Conservation (phyloP, 2,888 invertebrate genomes). For the Stenodema calcarata region DNA sequence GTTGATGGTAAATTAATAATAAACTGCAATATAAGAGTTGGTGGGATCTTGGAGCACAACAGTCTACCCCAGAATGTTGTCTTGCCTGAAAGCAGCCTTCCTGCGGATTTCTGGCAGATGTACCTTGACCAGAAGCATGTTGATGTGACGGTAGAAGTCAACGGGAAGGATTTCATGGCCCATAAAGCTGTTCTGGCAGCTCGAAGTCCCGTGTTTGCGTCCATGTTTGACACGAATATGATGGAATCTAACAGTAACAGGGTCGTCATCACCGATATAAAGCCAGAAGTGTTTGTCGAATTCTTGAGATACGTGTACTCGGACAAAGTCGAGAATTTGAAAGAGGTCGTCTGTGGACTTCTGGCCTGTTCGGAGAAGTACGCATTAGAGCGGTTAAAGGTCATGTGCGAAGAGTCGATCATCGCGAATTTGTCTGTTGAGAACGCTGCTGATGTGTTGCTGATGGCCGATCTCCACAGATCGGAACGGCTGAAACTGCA, state of each 20-base stretch:
- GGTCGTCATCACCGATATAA: not conserved
- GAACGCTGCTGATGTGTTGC: not conserved
- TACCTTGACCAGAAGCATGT: not conserved
- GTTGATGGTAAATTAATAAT: not conserved
- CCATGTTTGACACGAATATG: conserved; percentile 14
- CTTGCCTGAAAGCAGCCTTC: not conserved
- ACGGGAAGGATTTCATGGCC: not conserved
- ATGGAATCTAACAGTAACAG: not conserved
- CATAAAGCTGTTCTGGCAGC: not conserved
- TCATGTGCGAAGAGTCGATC: conserved; percentile 2
- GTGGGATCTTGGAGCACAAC: not conserved
- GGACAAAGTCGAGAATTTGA: not conserved
- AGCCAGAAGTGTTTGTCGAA: not conserved
- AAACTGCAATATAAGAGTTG: not conserved
- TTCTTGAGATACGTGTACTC: conserved; percentile 2
- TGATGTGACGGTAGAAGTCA: not conserved
- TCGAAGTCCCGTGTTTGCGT: not conserved
- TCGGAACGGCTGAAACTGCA: not conserved
- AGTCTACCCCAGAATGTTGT: not conserved
- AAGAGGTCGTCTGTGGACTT: not conserved
- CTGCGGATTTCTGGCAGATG: not conserved
- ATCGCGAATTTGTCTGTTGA: not conserved
- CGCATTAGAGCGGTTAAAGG: not conserved
- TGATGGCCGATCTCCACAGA: not conserved
- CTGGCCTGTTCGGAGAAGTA: conserved; percentile 9